Percentiles rank a stretch among this genome's conserved stretches.
These are phyloP conservation scores for Cichlasoma orientale DNA, from an alignment of 2,797 vertebrate species.

Conservation along the genomic window DNA sequence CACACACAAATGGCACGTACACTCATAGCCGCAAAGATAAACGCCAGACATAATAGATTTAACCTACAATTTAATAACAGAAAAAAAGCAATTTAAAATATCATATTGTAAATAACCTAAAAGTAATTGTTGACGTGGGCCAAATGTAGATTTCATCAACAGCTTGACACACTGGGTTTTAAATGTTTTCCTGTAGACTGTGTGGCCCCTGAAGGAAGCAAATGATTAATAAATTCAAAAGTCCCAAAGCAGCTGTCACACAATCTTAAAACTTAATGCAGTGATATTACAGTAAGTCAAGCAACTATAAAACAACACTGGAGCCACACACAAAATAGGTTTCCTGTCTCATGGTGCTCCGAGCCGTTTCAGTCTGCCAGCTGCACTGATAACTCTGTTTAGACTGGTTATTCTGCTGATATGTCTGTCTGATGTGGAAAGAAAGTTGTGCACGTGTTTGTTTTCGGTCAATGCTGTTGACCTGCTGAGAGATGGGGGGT, in stretches of 20 bases:
- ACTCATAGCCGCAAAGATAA: neutral
- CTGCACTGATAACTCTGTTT: slow-evolving; percentile 67
- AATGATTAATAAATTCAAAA: neutral
- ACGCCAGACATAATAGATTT: neutral
- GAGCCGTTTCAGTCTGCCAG: slow-evolving; percentile 20
- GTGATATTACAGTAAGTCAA: slow-evolving; percentile 1
- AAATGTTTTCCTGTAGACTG: neutral
- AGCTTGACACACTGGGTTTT: neutral
- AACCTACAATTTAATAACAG: neutral
- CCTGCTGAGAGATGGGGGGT: slow-evolving; percentile 33
- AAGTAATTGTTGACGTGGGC: neutral
- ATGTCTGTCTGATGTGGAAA: slow-evolving; percentile 10
- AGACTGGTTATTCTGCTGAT: slow-evolving; percentile 51
- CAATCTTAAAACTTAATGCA: neutral
- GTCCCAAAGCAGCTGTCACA: neutral
- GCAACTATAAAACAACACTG: slow-evolving; percentile 6
- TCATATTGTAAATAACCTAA: neutral
- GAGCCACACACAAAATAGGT: slow-evolving; percentile 6
- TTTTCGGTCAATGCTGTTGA: slow-evolving; percentile 35
- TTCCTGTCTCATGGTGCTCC: slow-evolving; percentile 20
- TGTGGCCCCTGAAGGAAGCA: neutral
- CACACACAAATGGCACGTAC: neutral
- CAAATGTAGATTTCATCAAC: neutral
- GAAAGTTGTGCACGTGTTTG: slow-evolving; percentile 38
- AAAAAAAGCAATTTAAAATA: neutral